These are phyloP conservation scores for Mus pahari DNA, from an alignment of 2,113 vertebrate species.

Conservation along the genomic window DNA sequence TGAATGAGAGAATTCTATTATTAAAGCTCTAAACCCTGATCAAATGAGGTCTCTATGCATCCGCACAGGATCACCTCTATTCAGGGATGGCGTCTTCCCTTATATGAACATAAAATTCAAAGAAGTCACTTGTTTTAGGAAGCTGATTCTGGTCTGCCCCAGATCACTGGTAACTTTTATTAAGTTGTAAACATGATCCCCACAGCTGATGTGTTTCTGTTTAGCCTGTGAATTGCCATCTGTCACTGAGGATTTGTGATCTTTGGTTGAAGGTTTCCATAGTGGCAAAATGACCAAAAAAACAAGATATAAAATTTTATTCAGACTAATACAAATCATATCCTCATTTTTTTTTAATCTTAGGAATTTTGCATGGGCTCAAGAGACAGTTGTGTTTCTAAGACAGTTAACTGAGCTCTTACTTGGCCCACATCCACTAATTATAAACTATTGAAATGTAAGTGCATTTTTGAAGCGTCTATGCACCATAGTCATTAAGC, in stretches of 20 bases:
- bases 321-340: conserved; percentile 26
- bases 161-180: conserved; percentile 1
- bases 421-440: conserved; percentile 56
- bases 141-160: conserved; percentile 20
- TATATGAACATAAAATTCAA: neutral
- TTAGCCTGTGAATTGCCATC: neutral
- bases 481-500: conserved; percentile 31
- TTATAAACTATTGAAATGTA: conserved; percentile 36
- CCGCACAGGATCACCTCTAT: neutral
- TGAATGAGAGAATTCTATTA: neutral
- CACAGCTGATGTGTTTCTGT: neutral
- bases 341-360: neutral
- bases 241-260: conserved; percentile 25
- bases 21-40: neutral
- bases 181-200: conserved; percentile 40
- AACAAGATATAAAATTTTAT: conserved; percentile 36
- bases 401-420: conserved; percentile 48
- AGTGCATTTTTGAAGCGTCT: conserved; percentile 60
- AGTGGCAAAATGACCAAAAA: conserved; percentile 53
- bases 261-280: conserved; percentile 49
- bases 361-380: conserved; percentile 18
- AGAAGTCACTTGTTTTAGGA: conserved; percentile 5
- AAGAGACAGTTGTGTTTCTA: conserved; percentile 34
- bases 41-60: neutral
- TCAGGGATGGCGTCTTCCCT: neutral